Evolutionary conservation across 2,113 vertebrate genomes (phyloP).

Genomic region (Pantherophis guttatus): DNA sequence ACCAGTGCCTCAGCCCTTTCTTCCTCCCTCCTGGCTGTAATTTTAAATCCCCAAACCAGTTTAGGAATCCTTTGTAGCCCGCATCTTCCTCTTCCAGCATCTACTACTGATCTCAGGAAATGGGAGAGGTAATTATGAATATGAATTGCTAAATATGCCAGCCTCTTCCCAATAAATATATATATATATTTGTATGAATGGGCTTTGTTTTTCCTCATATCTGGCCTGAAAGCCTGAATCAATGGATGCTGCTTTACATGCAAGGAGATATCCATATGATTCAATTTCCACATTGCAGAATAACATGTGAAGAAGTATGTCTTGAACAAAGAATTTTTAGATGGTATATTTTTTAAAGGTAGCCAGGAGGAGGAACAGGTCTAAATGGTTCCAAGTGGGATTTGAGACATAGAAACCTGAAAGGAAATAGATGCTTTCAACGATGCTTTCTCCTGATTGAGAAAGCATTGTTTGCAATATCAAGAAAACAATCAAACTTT

Average conservation of each 20-base stretch:
- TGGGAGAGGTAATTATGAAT: conserved; percentile 3
- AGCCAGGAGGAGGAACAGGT: neutral
- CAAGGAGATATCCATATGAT: neutral
- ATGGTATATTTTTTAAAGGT: neutral
- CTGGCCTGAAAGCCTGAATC: neutral
- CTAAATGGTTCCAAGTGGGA: neutral
- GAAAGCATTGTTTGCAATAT: neutral
- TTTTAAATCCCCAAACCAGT: neutral
- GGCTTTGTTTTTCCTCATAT: neutral
- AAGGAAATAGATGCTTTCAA: neutral
- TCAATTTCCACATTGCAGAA: neutral
- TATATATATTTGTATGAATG: neutral
- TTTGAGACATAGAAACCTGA: neutral
- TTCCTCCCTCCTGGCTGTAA: neutral
- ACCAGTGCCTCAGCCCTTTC: neutral
- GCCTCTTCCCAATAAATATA: neutral
- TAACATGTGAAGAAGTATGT: neutral
- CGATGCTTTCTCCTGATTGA: neutral
- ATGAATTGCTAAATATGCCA: neutral
- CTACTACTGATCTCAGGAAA: conserved; percentile 14
- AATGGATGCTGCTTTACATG: neutral
- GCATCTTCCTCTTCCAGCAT: neutral
- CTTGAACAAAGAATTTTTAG: neutral
- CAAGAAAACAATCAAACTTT: neutral
- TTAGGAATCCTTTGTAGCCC: neutral